Base-by-base conservation (phyloP, 2,113 vertebrate genomes). In the Circaetus cinerascens region DNA sequence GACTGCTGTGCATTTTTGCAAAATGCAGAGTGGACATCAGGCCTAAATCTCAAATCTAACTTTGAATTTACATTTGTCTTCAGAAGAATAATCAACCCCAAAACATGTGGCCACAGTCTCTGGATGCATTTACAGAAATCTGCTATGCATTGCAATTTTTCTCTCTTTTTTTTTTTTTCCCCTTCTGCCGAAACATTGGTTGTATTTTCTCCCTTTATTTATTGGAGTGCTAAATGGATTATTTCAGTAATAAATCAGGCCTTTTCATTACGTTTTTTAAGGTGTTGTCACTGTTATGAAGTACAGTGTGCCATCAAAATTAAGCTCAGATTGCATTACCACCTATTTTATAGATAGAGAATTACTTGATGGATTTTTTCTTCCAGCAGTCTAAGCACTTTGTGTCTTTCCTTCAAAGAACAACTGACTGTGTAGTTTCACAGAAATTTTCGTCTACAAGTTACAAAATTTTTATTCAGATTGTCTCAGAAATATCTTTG, bases 141-240 rank as follows among this genome's bases (percentile, higher is more conserved):
- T 94, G 96, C 96, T 73, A 79, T 30, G 57, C 74, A 13, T 41
- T 73, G 95, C 95, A 91, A 87, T 95, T 97, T 95, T 91, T 79
- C 79, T 88, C 71, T 55, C 43, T 40, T 12, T 62, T 59, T 71
- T 46, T 46, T 43, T 48, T 4, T 4, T 8, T 9, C 15, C 4
- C 45, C 48, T 81, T 76, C 89, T 88, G 53, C 83, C 3, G 4
- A 96, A 97, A 91, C 93, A 80, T 66, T 63, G 91, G 93, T 96
- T 97, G 95, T 97, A 97, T 97, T 97, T 97, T 90, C 89, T 94
- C 89, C 93, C 64, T 96, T 97, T 97, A 97, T 97, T 97, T 97
- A 96, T 97, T 94, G 91, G 84, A 97, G 89, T 91, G 94, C 95
- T 97, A 95, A 97, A 95, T 97, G 91, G 97, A 96, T 96, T 97